Percentiles rank a stretch among this genome's conserved stretches.
Evolutionary conservation across 1,140 invertebrate species (phyloP).

Genomic region (Oryzaephilus surinamensis): DNA sequence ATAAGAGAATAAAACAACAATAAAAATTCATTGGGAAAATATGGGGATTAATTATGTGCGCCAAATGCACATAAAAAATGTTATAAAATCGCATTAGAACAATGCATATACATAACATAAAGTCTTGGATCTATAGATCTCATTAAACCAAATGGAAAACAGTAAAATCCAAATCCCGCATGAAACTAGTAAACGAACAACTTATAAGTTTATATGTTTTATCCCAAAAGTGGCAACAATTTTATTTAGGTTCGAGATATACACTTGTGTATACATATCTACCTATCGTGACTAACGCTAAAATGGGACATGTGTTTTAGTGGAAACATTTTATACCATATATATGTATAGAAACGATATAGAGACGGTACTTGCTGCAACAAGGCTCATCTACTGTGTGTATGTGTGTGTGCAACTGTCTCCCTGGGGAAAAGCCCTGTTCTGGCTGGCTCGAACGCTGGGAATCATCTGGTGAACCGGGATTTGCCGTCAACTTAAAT

Average conservation of each 20-base stretch:
- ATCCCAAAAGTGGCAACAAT: neutral
- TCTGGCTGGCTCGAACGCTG: too few species aligned
- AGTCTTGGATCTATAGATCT: too few species aligned
- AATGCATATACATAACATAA: slow-evolving; percentile 3
- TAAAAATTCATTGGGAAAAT: too few species aligned
- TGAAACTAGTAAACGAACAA: slow-evolving; percentile 20
- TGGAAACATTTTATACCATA: slow-evolving; percentile 20
- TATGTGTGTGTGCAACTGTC: slow-evolving; percentile 4
- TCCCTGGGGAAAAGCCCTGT: slow-evolving; percentile 7
- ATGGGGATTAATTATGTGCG: too few species aligned
- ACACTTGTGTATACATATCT: too few species aligned
- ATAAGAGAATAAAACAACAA: too few species aligned
- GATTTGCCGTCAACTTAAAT: slow-evolving; percentile 16
- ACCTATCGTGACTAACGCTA: too few species aligned
- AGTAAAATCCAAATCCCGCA: slow-evolving; percentile 21
- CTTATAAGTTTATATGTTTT: slow-evolving; percentile 5
- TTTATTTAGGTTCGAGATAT: neutral
- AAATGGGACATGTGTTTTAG: slow-evolving; percentile 21
- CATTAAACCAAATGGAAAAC: slow-evolving; percentile 12
- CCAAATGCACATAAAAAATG: too few species aligned
- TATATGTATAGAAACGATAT: slow-evolving; percentile 1
- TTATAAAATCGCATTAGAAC: slow-evolving; percentile 8
- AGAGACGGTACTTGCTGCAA: neutral
- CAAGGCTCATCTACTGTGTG: slow-evolving; percentile 12
- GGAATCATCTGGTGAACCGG: slow-evolving; percentile 22